Evolutionary conservation across 2,797 vertebrate species (phyloP).

Genomic region (Cynodonichthys magdalenae): DNA sequence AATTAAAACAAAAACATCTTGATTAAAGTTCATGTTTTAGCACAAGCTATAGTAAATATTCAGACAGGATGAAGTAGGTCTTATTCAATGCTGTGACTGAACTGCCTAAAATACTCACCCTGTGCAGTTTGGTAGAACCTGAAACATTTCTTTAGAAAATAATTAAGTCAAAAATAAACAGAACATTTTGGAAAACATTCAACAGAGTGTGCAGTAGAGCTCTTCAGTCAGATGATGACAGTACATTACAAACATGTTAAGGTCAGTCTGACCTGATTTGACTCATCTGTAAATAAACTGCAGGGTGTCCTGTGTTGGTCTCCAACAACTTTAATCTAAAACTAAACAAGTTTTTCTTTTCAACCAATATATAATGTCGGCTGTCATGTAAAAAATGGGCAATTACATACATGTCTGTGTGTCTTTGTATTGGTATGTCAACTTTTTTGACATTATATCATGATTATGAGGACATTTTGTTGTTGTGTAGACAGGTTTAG

Average conservation of each 20-base stretch:
- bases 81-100: constrained; percentile 22
- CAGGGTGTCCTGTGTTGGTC: constrained; percentile 1
- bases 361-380: too few species aligned
- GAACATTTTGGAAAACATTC: constrained; percentile 55
- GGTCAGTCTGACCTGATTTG: constrained; percentile 42
- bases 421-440: too few species aligned
- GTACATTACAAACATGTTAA: constrained; percentile 12
- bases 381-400: too few species aligned
- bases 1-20: not conserved
- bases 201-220: constrained; percentile 46
- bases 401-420: too few species aligned
- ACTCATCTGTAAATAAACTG: constrained; percentile 42
- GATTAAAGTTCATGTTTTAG: not conserved
- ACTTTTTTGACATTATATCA: too few species aligned
- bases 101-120: constrained; percentile 80
- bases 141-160: constrained; percentile 72
- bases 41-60: not conserved
- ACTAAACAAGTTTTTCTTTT: too few species aligned
- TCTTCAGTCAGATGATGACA: constrained; percentile 50
- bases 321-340: not conserved
- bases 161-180: constrained; percentile 74
- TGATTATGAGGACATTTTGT: too few species aligned
- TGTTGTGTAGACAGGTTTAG: too few species aligned
- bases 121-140: constrained; percentile 66
- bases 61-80: constrained; percentile 3